phyloP scores from a whole-genome alignment of 2,888 invertebrate species.

The Mystacides longicornis region DNA sequence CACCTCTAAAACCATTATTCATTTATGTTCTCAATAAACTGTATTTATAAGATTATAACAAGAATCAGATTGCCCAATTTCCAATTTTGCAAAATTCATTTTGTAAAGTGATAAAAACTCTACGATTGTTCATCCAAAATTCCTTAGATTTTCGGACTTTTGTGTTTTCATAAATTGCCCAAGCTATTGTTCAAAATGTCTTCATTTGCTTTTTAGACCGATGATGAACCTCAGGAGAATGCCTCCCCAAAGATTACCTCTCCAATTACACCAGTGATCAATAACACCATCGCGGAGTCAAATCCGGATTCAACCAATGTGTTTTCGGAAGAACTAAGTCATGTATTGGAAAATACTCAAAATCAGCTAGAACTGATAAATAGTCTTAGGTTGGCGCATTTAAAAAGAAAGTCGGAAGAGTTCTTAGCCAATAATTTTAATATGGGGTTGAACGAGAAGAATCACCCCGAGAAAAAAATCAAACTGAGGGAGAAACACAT shows the following conservation, averaged over 20 bases:
- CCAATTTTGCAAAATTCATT: no score
- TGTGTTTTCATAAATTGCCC: no score
- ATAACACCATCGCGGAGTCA: slow-evolving; percentile 29
- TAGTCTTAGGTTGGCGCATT: slow-evolving; percentile 41
- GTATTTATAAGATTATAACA: no score
- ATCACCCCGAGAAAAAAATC: slow-evolving; percentile 38
- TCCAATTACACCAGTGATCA: slow-evolving; percentile 32
- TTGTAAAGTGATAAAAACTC: no score
- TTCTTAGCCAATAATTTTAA: slow-evolving; percentile 43
- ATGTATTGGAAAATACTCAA: slow-evolving; percentile 7
- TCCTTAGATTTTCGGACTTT: no score
- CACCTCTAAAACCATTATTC: no score
- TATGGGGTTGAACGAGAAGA: slow-evolving; percentile 24
- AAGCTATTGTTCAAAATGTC: no score
- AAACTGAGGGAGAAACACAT: slow-evolving; percentile 39
- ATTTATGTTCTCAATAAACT: no score
- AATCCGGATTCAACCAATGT: slow-evolving; percentile 5
- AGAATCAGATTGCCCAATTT: no score
- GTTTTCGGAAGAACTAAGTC: slow-evolving; percentile 12
- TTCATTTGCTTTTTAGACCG: slow-evolving; percentile 26
- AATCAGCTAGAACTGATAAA: slow-evolving; percentile 41
- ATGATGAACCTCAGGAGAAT: slow-evolving; percentile 35
- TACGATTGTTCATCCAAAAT: no score
- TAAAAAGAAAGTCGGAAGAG: slow-evolving; percentile 47
- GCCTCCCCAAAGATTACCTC: slow-evolving; percentile 35